Conservation (phyloP, 2,888 invertebrate species). For the Lithophane socia region DNA sequence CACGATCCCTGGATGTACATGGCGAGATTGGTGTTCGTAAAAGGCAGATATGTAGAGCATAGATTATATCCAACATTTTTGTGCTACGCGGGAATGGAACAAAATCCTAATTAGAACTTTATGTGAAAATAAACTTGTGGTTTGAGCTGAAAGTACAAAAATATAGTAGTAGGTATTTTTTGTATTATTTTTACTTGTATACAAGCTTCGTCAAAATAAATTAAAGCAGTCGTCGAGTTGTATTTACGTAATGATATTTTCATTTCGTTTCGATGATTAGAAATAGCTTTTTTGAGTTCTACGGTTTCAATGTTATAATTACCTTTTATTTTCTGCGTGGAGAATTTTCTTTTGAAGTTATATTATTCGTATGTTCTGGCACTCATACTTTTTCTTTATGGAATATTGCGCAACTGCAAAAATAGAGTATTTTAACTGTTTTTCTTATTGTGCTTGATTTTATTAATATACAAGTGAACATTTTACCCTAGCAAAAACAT, state of each 20-base stretch:
- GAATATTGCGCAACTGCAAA: no score
- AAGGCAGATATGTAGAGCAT: conserved; percentile 16
- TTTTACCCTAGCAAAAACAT: background rate
- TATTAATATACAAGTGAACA: background rate
- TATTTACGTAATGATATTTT: background rate
- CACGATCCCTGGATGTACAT: conserved; percentile 32
- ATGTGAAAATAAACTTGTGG: background rate
- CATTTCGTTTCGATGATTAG: conserved; percentile 8
- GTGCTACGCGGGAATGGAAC: conserved; percentile 11
- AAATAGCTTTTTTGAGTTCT: conserved; percentile 1
- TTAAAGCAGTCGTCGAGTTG: background rate
- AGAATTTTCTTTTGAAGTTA: conserved; percentile 9
- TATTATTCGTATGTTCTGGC: background rate
- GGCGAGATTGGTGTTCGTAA: conserved; percentile 31
- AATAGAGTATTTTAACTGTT: background rate
- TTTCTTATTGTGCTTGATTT: background rate
- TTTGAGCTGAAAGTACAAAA: background rate
- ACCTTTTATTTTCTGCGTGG: background rate
- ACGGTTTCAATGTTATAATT: conserved; percentile 14
- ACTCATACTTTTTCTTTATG: background rate
- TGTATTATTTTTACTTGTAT: background rate
- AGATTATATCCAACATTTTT: conserved; percentile 34
- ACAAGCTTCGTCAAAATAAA: background rate
- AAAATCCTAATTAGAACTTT: conserved; percentile 14
- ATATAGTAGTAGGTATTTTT: no score